A percentile compares a stretch with the other conserved stretches of the same genome.
These are phyloP conservation scores for Drosophila seclusa DNA, from an alignment of 2,888 invertebrate genomes.

Conservation along the genomic window DNA sequence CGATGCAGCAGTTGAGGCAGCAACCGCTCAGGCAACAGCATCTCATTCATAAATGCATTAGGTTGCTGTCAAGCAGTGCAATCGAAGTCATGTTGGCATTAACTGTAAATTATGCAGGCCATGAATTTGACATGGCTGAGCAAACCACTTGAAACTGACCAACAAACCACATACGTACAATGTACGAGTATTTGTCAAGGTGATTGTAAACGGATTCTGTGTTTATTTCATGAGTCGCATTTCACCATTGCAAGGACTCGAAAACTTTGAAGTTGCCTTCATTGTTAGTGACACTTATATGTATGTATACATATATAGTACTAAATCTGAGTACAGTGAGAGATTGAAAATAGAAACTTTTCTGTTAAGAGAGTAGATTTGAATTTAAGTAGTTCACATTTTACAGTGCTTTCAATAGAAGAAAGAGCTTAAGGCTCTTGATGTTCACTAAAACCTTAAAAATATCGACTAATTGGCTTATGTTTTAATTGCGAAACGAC, in stretches of 20 bases:
- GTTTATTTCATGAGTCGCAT: constrained; percentile 71
- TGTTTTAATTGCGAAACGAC: not conserved
- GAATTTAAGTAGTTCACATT: not conserved
- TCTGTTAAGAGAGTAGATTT: not conserved
- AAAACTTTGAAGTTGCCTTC: constrained; percentile 23
- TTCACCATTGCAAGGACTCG: constrained; percentile 59
- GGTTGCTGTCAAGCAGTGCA: constrained; percentile 56
- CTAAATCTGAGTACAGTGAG: not conserved
- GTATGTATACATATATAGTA: not conserved
- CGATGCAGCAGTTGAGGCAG: constrained; percentile 11
- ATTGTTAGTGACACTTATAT: constrained; percentile 52
- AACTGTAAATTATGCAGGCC: constrained; percentile 72
- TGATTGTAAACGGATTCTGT: constrained; percentile 67
- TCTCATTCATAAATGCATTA: constrained; percentile 78
- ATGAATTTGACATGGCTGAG: constrained; percentile 68
- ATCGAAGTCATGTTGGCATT: constrained; percentile 77
- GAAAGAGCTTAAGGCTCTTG: not conserved
- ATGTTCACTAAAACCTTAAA: not conserved
- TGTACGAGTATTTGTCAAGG: constrained; percentile 63
- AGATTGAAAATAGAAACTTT: not conserved
- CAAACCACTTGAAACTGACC: constrained; percentile 65
- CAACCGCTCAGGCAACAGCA: constrained; percentile 9
- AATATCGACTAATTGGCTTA: not conserved
- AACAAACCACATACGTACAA: constrained; percentile 31
- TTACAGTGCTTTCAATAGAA: not conserved